Base-by-base conservation (phyloP, 2,888 invertebrate genomes). In the Tetragonula carbonaria region DNA sequence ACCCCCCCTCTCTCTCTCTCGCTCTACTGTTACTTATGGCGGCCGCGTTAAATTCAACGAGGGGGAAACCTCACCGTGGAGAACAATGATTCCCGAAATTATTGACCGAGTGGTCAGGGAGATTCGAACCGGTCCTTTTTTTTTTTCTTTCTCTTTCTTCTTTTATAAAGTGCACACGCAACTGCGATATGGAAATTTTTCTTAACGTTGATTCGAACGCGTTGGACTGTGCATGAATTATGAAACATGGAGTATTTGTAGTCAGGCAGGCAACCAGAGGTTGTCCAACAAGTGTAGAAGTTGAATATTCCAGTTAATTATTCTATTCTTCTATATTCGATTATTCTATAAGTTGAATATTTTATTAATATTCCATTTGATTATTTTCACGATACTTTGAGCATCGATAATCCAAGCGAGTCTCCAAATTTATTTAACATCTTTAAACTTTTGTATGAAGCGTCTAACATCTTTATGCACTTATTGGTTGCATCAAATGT, bases 1-100 rank as follows among this genome's bases (percentile, higher is more conserved):
- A 72, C 75, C 72, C 53, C 4, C 18, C 57, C 53, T 70, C 21
- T 18, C 8, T 4, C 62, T 21, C 55, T 67, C 55, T 63, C 74
- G 16, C 50, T 51, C 63, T 23, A 53, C 82, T 55, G 75, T 85
- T 88, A 82, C 86, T 85, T 82, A 88, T 77, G 84, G 82, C 87
- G 80, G 78, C 78, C 80, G 86, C 83, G 88, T 87, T 89, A 89
- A 89, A 87, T 88, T 88, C 89, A 87, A 89, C 89, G 78, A 88
- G 89, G 89, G 88, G 55, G 88, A 80, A 82, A 78, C 68, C 83
- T 79, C 81, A 76, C 78, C 80, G 86, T 87, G 85, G 76, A 59
- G 86, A 81, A 80, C 85, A 85, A 86, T 79, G 75, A 78, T 85
- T 86, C 75, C 28, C 72, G 45, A 82, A 86, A 86, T 85, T 86